Base-by-base conservation (phyloP, 2,888 invertebrate species). In the Chrysodeixis includens region DNA sequence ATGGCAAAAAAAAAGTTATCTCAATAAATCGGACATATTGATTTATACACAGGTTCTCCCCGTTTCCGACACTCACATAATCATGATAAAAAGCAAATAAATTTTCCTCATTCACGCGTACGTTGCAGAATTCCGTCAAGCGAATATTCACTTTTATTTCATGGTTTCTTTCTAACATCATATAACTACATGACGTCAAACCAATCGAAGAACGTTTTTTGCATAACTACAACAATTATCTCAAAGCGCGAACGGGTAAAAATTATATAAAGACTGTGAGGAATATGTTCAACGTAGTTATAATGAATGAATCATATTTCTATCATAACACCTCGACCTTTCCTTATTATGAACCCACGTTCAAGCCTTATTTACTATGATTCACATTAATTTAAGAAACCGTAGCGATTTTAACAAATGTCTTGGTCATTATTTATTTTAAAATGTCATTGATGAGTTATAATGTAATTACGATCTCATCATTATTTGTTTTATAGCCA, bases 221-320 rank as follows among this genome's bases (percentile, higher is more conserved):
- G 20, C 58, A 1, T 44, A 54, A 49, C 52, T 44, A 58, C 35
- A 53, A 49, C 68, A 77, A 77, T 73, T 66, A 73, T 77, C 53
- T 77, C 30, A 35, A 53, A 73, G 52, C 61, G 78, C 67, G 74
- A 49, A 49, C 18, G 46, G 10, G 46, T 20, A 49, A 20, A 46
- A 74, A 74, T 78, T 74, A 56, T 67, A 59, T 35, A 74, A 73
- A 73, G 76, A 14, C 20, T 72, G 30, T 59, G 66, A 60, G 46
- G 7, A 49, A 16, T 49, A 49, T 16, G 46, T 44, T 58, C 44
- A 53, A 16, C 16, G 58, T 46, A 53, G 40, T 63, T 55, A 49
- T 69, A 49, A 65, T 54, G 49, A 26, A 56, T 74, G 73, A 78
- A 22, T 74, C 68, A 49, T 9, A 49, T 20, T 1, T 2, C 20